These are phyloP conservation scores for Magallana ariakensis DNA, from an alignment of 1,140 invertebrate species.

Conservation along the genomic window DNA sequence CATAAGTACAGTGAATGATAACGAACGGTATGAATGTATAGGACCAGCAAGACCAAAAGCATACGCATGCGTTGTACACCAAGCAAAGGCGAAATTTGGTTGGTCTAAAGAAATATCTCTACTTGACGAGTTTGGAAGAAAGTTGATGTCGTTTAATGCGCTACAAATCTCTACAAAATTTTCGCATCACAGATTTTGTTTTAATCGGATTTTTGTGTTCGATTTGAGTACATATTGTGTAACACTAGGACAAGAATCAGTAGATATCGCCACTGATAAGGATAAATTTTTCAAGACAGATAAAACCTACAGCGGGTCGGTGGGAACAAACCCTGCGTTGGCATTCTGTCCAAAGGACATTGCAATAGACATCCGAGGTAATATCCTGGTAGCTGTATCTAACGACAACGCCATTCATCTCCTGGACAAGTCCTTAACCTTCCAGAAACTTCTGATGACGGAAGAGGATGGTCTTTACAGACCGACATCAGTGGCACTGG, in stretches of 20 bases:
- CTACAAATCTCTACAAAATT: too few relatives aligned
- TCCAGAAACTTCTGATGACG: conserved; percentile 9
- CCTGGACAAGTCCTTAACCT: not conserved
- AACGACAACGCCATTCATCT: conserved; percentile 17
- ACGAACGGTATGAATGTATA: not conserved
- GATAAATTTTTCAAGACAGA: too few relatives aligned
- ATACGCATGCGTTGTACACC: not conserved
- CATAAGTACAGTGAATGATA: not conserved
- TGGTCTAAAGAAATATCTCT: not conserved
- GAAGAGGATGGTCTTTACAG: not conserved
- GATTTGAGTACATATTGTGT: too few relatives aligned
- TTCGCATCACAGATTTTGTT: too few relatives aligned
- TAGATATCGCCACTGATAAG: too few relatives aligned
- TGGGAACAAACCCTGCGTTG: not conserved
- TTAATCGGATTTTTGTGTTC: too few relatives aligned
- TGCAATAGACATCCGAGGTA: not conserved
- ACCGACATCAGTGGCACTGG: not conserved
- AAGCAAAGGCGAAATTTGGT: not conserved
- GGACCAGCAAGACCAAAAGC: not conserved
- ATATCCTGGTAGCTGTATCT: not conserved
- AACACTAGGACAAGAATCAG: too few relatives aligned
- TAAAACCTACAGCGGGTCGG: not conserved
- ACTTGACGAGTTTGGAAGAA: not conserved
- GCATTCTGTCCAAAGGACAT: not conserved
- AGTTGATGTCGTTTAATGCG: not conserved